Evolutionary conservation across 2,888 invertebrate genomes (phyloP).

Genomic region (Ophion obscuratus): DNA sequence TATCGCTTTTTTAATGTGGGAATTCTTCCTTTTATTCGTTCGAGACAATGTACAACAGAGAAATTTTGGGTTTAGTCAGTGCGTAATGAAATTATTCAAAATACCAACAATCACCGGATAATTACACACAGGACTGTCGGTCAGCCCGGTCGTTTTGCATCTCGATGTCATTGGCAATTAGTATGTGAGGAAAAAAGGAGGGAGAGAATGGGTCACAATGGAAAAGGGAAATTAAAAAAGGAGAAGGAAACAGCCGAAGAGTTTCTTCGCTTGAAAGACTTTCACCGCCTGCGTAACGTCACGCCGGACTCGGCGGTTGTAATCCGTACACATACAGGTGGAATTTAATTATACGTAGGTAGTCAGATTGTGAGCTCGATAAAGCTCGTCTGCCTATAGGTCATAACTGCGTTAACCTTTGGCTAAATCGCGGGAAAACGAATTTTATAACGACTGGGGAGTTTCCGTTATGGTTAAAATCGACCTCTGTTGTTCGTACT

Average conservation of each 20-base stretch:
- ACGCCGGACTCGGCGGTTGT: conserved; percentile 27
- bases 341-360: conserved; percentile 53
- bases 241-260: conserved; percentile 21
- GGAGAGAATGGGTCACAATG: neutral
- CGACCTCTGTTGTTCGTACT: neutral
- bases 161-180: neutral
- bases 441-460: neutral
- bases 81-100: neutral
- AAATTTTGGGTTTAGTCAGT: neutral
- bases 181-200: neutral
- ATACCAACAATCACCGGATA: neutral
- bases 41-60: neutral
- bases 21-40: neutral
- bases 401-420: conserved; percentile 4
- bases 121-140: neutral
- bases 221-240: neutral
- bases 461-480: neutral
- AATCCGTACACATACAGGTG: neutral
- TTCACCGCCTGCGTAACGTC: conserved; percentile 50
- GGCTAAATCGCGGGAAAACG: conserved; percentile 26
- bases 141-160: neutral
- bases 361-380: conserved; percentile 19
- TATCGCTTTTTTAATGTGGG: neutral
- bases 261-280: conserved; percentile 42
- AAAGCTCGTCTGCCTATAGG: neutral